These are phyloP conservation scores for Phengaris alcon DNA, from an alignment of 2,888 invertebrate species.

Conservation along the genomic window DNA sequence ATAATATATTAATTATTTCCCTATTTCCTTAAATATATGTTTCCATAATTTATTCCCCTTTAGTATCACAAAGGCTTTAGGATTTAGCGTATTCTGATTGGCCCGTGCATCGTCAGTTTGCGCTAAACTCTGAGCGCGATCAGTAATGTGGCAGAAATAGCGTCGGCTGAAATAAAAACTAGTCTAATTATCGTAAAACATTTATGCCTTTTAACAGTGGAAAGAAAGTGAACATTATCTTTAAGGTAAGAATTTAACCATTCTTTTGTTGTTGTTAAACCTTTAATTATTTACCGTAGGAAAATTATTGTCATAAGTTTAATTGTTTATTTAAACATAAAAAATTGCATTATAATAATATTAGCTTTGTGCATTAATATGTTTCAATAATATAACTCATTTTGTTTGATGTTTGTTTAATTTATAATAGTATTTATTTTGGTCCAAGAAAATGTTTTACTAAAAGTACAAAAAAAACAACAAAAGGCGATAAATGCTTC, in stretches of 20 bases:
- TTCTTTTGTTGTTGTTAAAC: background rate
- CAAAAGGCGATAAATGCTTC: no score
- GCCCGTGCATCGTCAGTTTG: conserved; percentile 52
- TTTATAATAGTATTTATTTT: no score
- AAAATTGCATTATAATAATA: background rate
- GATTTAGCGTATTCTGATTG: conserved; percentile 29
- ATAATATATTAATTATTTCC: background rate
- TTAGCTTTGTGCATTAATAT: no score
- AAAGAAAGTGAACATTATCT: background rate
- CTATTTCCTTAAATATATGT: background rate
- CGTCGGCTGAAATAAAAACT: conserved; percentile 49
- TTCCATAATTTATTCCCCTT: background rate
- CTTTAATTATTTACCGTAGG: background rate
- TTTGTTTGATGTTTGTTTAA: no score
- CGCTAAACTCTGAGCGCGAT: conserved; percentile 57
- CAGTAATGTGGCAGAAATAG: conserved; percentile 41
- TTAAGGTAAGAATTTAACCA: background rate
- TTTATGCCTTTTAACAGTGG: conserved; percentile 42
- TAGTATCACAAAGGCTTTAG: background rate
- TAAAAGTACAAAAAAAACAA: no score
- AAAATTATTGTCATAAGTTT: background rate
- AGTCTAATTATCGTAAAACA: conserved; percentile 38
- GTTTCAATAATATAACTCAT: no score
- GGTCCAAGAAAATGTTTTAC: no score
- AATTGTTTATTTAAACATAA: background rate